Evolutionary conservation across 2,113 vertebrate species (phyloP), one percentile per base, ranked within the genome.

Genomic region (Litocranius walleri): DNA sequence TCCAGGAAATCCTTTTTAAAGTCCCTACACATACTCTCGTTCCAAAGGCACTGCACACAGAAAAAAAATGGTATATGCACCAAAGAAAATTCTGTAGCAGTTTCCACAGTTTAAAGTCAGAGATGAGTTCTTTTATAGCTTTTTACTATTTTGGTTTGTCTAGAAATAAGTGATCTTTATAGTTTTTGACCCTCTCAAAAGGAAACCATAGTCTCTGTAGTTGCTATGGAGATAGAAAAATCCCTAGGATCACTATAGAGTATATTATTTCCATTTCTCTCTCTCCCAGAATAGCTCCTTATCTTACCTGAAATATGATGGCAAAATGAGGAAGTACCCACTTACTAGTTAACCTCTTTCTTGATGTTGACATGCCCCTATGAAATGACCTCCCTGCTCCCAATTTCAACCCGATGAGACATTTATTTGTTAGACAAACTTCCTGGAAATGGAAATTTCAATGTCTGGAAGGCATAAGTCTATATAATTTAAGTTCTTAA

Each of bases 101-200:
- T 94, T 92, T 82, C 59, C n/a, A 90, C 3, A 87, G 86, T 97
- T 97, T 96, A 96, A 91, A 92, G 59, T 88, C 74, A 94, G 88
- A 97, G 85, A 93, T 85, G 84, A 87, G 29, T 74, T 96, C 56
- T 94, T 96, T 97, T 94, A 88, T 61, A 98, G 91, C 52, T 56
- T 97, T 96, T 95, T 94, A 96, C 92, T 87, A 86, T 94, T 98
- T 98, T 82, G 62, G 85, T 96, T 98, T 78, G 50, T 96, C 89
- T 87, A 93, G 91, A 96, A 97, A 96, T 96, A 97, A 96, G 50
- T 97, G 83, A 96, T 95, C 88, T 96, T 98, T 95, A 97, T 81
- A 94, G 87, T 71, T 98, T 97, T 85, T 94, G 95, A 98, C 94
- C 88, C 93, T 92, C 78, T 81, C 89, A 96, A 97, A 98, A 90